phyloP scores from a whole-genome alignment of 2,797 vertebrate species.

The Sebastolobus alascanus region DNA sequence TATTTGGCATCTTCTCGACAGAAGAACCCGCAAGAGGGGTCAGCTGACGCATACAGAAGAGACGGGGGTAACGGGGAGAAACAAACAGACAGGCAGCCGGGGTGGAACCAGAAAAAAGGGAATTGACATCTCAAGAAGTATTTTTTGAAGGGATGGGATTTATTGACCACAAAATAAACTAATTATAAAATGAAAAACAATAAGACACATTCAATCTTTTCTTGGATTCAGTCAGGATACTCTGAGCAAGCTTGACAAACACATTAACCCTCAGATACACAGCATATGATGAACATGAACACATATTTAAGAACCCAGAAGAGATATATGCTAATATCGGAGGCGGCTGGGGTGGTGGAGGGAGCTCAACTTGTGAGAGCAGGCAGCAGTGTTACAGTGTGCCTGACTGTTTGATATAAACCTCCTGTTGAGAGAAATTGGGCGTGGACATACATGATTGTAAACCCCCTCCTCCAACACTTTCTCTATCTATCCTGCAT shows the following conservation, averaged over 20 bases:
- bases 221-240: neutral
- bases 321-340: neutral
- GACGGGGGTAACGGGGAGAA: slow-evolving; percentile 20
- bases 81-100: neutral
- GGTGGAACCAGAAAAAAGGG: neutral
- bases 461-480: too few species aligned
- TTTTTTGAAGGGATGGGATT: neutral
- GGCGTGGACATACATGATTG: too few species aligned
- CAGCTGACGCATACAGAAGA: slow-evolving; percentile 44
- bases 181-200: neutral
- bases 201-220: neutral
- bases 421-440: neutral
- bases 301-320: neutral
- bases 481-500: too few species aligned
- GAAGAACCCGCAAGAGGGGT: slow-evolving; percentile 56
- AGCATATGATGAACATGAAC: neutral
- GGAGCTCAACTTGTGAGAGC: neutral
- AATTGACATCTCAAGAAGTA: neutral
- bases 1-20: slow-evolving; percentile 74
- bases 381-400: neutral
- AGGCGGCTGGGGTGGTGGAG: neutral
- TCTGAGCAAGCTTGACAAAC: neutral
- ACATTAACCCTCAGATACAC: neutral
- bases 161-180: neutral
- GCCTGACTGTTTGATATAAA: neutral